Evolutionary conservation across 2,797 vertebrate genomes (phyloP).

Genomic region (Muraenolepis orangiensis): DNA sequence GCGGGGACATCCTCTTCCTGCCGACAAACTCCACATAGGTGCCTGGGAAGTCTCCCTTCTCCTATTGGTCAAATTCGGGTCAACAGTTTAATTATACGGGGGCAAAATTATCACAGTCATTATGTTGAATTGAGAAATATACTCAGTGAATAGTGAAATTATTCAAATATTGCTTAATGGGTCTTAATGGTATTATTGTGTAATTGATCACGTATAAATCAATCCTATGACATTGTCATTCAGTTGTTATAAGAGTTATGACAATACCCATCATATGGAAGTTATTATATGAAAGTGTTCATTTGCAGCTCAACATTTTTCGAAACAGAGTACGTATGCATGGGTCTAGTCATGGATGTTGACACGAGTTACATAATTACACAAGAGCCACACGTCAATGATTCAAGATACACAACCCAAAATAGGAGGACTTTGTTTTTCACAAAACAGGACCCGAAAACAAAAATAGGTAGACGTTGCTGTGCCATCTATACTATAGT

Average conservation of each 20-base stretch:
- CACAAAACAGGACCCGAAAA: background rate
- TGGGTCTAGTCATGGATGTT: background rate
- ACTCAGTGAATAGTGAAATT: background rate
- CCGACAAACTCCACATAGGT: constrained; percentile 90
- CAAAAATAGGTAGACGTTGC: background rate
- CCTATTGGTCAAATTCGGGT: constrained; percentile 40
- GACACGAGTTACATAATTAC: background rate
- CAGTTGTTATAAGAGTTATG: background rate
- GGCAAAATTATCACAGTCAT: background rate
- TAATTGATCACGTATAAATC: background rate
- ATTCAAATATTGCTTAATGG: background rate
- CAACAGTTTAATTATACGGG: background rate
- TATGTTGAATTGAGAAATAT: background rate
- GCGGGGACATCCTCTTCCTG: constrained; percentile 85
- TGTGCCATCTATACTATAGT: background rate
- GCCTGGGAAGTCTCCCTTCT: constrained; percentile 89
- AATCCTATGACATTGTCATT: background rate
- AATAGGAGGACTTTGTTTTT: background rate
- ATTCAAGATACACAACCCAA: background rate
- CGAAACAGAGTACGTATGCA: background rate
- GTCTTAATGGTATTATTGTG: background rate
- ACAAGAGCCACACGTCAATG: background rate
- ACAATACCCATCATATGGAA: background rate
- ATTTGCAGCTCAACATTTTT: background rate
- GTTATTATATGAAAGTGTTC: background rate